Evolutionary conservation across 2,888 invertebrate genomes (phyloP).

Genomic region (Bombylius major): DNA sequence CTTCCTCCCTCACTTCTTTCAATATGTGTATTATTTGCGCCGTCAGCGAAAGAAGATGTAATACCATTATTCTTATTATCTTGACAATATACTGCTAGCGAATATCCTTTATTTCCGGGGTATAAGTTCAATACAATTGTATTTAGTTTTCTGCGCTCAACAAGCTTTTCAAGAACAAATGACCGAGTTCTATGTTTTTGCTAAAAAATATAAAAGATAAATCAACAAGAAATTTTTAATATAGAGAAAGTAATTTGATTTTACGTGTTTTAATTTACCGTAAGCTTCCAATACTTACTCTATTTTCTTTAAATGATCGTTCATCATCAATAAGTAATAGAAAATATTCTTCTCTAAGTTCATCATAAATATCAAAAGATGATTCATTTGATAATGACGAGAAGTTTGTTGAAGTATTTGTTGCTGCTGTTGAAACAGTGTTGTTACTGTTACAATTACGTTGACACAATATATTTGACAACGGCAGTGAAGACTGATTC

Average conservation of each 20-base stretch:
- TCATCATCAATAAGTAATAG: constrained; percentile 32
- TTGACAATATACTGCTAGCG: constrained; percentile 37
- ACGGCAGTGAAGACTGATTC: too few species aligned
- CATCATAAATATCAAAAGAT: constrained; percentile 34
- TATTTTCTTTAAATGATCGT: constrained; percentile 31
- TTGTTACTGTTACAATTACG: background rate
- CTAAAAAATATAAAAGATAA: constrained; percentile 18
- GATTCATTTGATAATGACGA: constrained; percentile 18
- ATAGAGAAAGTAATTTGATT: background rate
- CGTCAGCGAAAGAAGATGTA: background rate
- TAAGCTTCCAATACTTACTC: constrained; percentile 23
- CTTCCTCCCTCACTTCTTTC: background rate
- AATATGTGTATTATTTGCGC: background rate
- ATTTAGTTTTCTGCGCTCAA: constrained; percentile 73
- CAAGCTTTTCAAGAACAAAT: constrained; percentile 70
- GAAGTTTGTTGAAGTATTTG: constrained; percentile 9
- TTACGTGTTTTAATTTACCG: background rate
- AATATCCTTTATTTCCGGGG: constrained; percentile 86
- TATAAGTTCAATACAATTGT: constrained; percentile 83
- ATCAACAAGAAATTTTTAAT: background rate
- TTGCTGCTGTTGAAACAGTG: constrained; percentile 2
- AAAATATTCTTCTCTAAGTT: constrained; percentile 32
- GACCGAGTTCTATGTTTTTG: constrained; percentile 41
- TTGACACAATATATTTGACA: too few species aligned
- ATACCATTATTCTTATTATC: constrained; percentile 29